Evolutionary conservation across 2,888 invertebrate genomes (phyloP).

Genomic region (Shargacucullia verbasci): DNA sequence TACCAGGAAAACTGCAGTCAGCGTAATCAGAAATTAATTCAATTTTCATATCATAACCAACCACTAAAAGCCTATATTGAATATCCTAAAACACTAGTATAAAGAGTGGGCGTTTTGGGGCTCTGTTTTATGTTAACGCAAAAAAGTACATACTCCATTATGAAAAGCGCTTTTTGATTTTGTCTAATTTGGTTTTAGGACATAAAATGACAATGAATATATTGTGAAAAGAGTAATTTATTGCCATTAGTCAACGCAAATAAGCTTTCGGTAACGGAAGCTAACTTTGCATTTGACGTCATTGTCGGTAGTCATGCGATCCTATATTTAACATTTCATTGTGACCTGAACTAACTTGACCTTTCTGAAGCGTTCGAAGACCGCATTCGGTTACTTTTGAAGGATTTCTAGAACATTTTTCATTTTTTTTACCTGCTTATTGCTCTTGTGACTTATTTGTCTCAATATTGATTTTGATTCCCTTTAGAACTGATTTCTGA

Average conservation of each 20-base stretch:
- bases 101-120: no score
- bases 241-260: constrained; percentile 63
- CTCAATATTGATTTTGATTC: constrained; percentile 25
- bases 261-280: constrained; percentile 68
- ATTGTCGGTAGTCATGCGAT: constrained; percentile 79
- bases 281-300: constrained; percentile 75
- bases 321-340: constrained; percentile 83
- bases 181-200: constrained; percentile 13
- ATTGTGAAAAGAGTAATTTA: constrained; percentile 59
- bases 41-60: neutral
- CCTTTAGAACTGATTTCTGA: constrained; percentile 1
- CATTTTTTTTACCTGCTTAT: constrained; percentile 34
- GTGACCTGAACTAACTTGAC: constrained; percentile 73
- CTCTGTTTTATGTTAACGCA: no score
- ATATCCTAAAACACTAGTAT: no score
- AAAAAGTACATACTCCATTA: no score
- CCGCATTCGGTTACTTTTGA: constrained; percentile 53
- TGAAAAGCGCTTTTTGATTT: neutral
- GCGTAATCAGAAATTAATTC: neutral
- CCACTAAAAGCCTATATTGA: no score
- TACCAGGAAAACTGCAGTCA: neutral
- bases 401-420: constrained; percentile 54
- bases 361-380: constrained; percentile 66
- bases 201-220: constrained; percentile 32
- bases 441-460: constrained; percentile 26